Conservation (phyloP, 2,888 invertebrate species). For the Archips xylosteana region DNA sequence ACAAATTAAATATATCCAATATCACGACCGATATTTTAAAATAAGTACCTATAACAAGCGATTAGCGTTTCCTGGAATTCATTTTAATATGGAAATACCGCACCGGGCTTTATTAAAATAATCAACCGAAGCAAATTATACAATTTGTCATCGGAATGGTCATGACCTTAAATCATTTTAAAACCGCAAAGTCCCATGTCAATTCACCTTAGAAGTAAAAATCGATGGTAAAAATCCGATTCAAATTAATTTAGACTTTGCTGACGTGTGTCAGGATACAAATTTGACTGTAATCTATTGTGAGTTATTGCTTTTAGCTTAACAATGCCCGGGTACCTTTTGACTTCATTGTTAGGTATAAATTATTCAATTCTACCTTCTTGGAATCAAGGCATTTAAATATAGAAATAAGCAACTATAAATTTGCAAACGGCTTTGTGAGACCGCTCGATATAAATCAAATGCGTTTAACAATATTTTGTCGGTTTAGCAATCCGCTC, state of each 20-base stretch:
- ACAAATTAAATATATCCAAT: constrained; percentile 8
- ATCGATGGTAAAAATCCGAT: not conserved
- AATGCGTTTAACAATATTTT: constrained; percentile 49
- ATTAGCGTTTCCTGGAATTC: constrained; percentile 15
- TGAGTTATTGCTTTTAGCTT: not conserved
- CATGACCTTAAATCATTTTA: constrained; percentile 49
- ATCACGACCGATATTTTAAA: not conserved
- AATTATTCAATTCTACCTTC: constrained; percentile 71
- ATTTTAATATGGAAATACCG: constrained; percentile 38
- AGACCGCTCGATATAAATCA: constrained; percentile 49
- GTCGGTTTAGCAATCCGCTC: constrained; percentile 32
- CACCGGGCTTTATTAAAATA: constrained; percentile 72
- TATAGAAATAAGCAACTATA: constrained; percentile 56
- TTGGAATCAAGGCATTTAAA: constrained; percentile 56
- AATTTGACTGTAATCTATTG: not conserved
- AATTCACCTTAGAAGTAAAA: not conserved
- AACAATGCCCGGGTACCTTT: constrained; percentile 23
- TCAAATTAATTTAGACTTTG: not conserved
- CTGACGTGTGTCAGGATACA: not conserved
- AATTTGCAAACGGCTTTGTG: constrained; percentile 54
- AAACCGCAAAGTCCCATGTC: constrained; percentile 17
- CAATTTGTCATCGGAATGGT: constrained; percentile 76
- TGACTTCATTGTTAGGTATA: constrained; percentile 58
- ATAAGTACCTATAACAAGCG: constrained; percentile 3
- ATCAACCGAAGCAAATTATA: constrained; percentile 74